Evolutionary conservation across 2,888 invertebrate genomes (phyloP), one percentile per base, ranked within the genome.

Genomic region (Hypomecis punctinalis): DNA sequence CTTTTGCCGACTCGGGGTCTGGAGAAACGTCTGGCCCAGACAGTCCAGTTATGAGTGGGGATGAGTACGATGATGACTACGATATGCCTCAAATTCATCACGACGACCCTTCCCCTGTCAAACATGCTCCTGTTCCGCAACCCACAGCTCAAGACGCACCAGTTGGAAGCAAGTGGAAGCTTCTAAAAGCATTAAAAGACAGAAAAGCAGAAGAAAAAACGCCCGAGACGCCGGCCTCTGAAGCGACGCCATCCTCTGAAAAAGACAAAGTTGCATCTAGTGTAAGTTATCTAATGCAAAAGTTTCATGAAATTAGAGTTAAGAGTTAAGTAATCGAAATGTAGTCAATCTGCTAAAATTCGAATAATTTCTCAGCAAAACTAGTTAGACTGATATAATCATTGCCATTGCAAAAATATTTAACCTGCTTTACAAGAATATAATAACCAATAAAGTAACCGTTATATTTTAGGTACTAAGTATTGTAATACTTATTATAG

Each of bases 11-110:
- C 56, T 97, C 97, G 13, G 91, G 91, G 8, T 97, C 97, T 0
- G 97, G 97, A 1, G 97, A 96, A 77, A 98, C 98, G 10, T 97
- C 97, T 7, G 98, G 98, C 0, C 98, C 98, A 0, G 97, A 98
- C 76, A 97, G 97, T 82, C 97, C 97, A 9, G 95, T 95, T 6
- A 92, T 95, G 69, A 96, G 96, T 76, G 95, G 95, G 65, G 96
- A 96, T 70, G 96, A 96, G 74, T 89, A 94, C 52, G 96, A 96
- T 67, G 95, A 95, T 63, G 94, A 95, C 49, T 95, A 95, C 66
- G 92, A 94, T 66, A 91, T 93, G 72, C 93, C 94, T 36, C 93
- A 94, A 74, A 82, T 91, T 36, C 88, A 49, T 48, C 56, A 89
- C 56, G 85, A 87, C 69, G 84, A 84, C 46, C 76, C 81, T 37